Conservation (phyloP, 2,888 invertebrate species). For the Acrobasis consociella region DNA sequence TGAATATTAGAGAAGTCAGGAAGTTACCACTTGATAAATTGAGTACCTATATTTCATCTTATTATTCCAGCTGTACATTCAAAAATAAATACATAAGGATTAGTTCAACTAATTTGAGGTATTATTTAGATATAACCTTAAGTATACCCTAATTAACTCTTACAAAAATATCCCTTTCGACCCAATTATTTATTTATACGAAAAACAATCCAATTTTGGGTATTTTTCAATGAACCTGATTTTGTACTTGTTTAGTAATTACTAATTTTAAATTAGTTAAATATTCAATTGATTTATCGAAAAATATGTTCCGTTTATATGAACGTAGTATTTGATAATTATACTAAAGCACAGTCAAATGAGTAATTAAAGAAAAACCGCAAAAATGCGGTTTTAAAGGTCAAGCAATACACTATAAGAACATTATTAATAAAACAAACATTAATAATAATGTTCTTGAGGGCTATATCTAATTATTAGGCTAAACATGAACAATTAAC, state of each 20-base stretch:
- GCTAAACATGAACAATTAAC: background rate
- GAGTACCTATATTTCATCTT: no score
- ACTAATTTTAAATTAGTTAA: constrained; percentile 26
- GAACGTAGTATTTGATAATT: constrained; percentile 5
- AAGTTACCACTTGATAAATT: no score
- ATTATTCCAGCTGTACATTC: no score
- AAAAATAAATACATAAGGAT: background rate
- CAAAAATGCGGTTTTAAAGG: background rate
- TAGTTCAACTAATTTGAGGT: background rate
- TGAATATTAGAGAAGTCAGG: no score
- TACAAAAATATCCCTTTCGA: background rate
- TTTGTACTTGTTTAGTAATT: constrained; percentile 48
- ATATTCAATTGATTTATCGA: constrained; percentile 12
- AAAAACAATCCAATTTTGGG: background rate
- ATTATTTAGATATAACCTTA: background rate
- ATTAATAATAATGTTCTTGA: background rate
- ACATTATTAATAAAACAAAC: background rate
- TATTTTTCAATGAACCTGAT: background rate
- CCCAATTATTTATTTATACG: background rate
- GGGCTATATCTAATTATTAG: background rate
- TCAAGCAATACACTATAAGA: background rate
- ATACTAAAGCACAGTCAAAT: background rate
- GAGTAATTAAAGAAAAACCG: background rate
- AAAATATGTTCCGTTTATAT: constrained; percentile 27
- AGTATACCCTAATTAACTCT: background rate